Conservation (phyloP, 2,888 invertebrate species). For the Aleiodes testaceus region DNA sequence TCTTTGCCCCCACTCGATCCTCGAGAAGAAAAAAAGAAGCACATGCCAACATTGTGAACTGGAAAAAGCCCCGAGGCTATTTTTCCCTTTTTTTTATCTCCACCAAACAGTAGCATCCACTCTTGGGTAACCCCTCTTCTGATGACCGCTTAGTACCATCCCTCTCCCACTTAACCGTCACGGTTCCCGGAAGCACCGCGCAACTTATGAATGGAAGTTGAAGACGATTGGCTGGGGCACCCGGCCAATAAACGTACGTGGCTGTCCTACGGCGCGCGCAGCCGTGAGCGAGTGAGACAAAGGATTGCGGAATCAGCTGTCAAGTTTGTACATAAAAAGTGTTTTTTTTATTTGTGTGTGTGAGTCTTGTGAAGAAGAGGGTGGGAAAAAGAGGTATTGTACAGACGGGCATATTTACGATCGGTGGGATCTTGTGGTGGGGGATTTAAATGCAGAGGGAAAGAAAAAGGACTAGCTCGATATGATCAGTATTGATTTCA, state of each 20-base stretch:
- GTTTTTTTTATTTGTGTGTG: background rate
- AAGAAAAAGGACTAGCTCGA: too few relatives aligned
- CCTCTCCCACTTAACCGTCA: conserved; percentile 38
- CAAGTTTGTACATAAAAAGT: conserved; percentile 12
- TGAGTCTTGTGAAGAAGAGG: background rate
- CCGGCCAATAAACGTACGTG: conserved; percentile 58
- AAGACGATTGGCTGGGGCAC: conserved; percentile 59
- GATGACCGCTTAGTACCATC: conserved; percentile 45
- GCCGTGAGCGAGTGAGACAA: conserved; percentile 33
- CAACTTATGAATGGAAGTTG: conserved; percentile 68
- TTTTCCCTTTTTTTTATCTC: conserved; percentile 11
- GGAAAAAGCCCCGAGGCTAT: conserved; percentile 1
- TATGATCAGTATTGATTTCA: too few relatives aligned
- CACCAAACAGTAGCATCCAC: conserved; percentile 36
- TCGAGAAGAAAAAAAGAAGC: background rate
- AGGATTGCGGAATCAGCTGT: conserved; percentile 54
- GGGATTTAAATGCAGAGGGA: too few relatives aligned
- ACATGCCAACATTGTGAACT: background rate
- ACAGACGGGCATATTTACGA: too few relatives aligned
- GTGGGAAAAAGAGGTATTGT: conserved; percentile 6
- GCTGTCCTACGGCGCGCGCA: conserved; percentile 47
- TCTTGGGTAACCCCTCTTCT: conserved; percentile 33
- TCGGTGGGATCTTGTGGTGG: too few relatives aligned
- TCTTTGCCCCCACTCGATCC: background rate
- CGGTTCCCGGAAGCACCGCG: conserved; percentile 50